These are phyloP conservation scores for Catalaphyllia jardinei DNA, from an alignment of 64 coral and sea anemone species.

Conservation along the genomic window DNA sequence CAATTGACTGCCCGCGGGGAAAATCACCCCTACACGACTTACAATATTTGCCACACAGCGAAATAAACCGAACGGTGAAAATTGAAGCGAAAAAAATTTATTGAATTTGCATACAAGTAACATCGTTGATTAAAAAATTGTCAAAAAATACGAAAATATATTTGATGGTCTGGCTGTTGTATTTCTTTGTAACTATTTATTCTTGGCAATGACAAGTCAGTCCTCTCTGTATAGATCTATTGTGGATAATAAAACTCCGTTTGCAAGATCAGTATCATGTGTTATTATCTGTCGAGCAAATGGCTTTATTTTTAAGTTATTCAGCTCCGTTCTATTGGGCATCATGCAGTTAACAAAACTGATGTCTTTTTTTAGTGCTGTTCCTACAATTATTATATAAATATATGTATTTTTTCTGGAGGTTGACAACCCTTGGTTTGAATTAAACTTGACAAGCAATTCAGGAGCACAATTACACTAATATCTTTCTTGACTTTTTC, in stretches of 20 bases:
- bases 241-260: slow-evolving; percentile 13
- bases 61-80: slow-evolving; percentile 31
- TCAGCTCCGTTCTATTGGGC: not conserved
- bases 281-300: not conserved
- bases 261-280: not conserved
- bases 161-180: slow-evolving; percentile 13
- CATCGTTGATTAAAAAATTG: not conserved
- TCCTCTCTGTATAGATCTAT: not conserved
- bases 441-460: not conserved
- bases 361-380: not conserved
- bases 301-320: slow-evolving; percentile 4
- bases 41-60: slow-evolving; percentile 18
- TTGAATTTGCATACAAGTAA: slow-evolving; percentile 35
- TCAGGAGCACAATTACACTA: not conserved
- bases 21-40: not conserved
- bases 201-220: not conserved
- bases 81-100: not conserved
- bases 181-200: slow-evolving; percentile 50
- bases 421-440: not conserved
- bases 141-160: slow-evolving; percentile 28
- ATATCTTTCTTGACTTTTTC: not conserved
- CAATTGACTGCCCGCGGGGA: no score
- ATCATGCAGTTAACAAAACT: not conserved
- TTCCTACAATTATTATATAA: not conserved
- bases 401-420: not conserved